Evolutionary conservation across 1,140 invertebrate genomes (phyloP), one percentile per base, ranked within the genome.

Genomic region (Caerostris darwini): DNA sequence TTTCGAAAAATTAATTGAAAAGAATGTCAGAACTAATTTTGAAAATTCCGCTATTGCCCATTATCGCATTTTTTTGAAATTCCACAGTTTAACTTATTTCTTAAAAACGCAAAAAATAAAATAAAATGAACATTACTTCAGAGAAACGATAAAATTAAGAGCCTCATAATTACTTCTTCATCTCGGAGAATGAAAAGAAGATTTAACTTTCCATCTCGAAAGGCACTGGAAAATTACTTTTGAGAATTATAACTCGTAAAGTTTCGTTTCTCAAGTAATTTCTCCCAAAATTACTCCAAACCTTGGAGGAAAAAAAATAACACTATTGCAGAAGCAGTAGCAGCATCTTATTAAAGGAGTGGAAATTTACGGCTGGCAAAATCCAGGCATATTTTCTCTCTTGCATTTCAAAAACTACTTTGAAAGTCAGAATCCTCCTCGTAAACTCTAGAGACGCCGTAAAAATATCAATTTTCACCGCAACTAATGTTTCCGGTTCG

Each of bases 381-480:
- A 56, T 54, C 12, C 53, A 50, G 50, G 71, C 71, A 81, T 81
- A 81, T 81, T 81, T 77, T 50, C 71, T n/a, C 71, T 2, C 61
- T 64, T 64, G 61, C 61, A 14, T 19, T 83, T 83, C 50, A 12
- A 64, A 90, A 69, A 90, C 53, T 71, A 50, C 54, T 90, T 57
- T 90, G 19, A 56, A 54, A 67, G n/a, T n/a, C 53, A 34, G 61
- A 19, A 92, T 92, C 19, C 12, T 67, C 14, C 5, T 83, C 81
- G 81, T 69, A 93, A 93, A 93, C 82, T 71, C 77, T 59, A 6
- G n/a, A 69, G 81, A 71, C 14, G 61, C 54, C 81, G 64, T 86
- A 93, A 86, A 93, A 93, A 85, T 71, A 93, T 93, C 82, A 93
- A 69, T 86, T 93, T 86, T 56, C 81, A 67, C 61, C 91, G n/a